These are phyloP conservation scores for Chrysomela aeneicollis DNA, from an alignment of 2,888 invertebrate genomes.

Conservation along the genomic window DNA sequence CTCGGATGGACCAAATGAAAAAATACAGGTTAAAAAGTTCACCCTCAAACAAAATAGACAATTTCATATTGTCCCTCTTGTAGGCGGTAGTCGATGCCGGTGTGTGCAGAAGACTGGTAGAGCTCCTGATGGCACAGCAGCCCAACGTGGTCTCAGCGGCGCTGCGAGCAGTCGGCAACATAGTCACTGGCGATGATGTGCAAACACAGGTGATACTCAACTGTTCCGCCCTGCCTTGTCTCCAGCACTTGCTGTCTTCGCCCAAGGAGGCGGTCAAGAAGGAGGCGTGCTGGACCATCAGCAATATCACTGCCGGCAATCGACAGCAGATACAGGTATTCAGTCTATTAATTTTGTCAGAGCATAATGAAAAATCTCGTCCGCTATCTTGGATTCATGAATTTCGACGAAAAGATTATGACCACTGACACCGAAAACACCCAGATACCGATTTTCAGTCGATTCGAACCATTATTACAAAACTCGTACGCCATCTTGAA, in stretches of 20 bases:
- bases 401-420: too few species aligned
- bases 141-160: constrained; percentile 91
- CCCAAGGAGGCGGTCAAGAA: constrained; percentile 87
- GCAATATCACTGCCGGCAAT: constrained; percentile 96
- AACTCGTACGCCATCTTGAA: too few species aligned
- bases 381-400: too few species aligned
- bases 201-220: constrained; percentile 92
- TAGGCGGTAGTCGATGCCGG: constrained; percentile 96
- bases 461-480: too few species aligned
- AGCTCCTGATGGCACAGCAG: constrained; percentile 75
- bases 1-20: constrained; percentile 96
- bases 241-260: constrained; percentile 79
- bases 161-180: constrained; percentile 95
- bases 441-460: too few species aligned
- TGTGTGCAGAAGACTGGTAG: constrained; percentile 75
- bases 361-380: not conserved
- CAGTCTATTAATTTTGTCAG: not conserved
- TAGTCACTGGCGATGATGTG: constrained; percentile 95
- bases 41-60: too few species aligned
- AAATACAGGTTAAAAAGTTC: constrained; percentile 87
- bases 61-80: constrained; percentile 33
- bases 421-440: too few species aligned
- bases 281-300: constrained; percentile 97
- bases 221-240: constrained; percentile 86
- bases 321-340: constrained; percentile 91